These are phyloP conservation scores for Notothenia rossii DNA, from an alignment of 2,113 vertebrate genomes.

Conservation along the genomic window DNA sequence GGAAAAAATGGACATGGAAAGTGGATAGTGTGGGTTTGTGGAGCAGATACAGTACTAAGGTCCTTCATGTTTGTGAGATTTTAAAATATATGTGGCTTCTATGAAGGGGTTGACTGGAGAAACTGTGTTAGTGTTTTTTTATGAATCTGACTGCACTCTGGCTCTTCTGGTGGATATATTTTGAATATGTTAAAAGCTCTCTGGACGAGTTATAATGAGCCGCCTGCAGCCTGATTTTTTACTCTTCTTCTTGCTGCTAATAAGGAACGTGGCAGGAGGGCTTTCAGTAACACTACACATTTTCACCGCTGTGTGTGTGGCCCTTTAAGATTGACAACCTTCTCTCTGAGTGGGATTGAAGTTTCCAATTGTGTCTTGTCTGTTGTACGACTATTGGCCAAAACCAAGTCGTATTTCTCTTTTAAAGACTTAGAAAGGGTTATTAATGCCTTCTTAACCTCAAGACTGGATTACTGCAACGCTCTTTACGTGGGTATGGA, in stretches of 20 bases:
- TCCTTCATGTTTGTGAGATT: not conserved
- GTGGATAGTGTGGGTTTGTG: slow-evolving; percentile 21
- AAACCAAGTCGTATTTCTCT: too few relatives aligned
- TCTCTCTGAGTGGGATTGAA: not conserved
- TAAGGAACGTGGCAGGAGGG: slow-evolving; percentile 23
- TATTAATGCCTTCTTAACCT: too few relatives aligned
- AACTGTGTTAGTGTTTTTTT: slow-evolving; percentile 20
- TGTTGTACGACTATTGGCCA: not conserved
- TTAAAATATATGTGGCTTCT: not conserved
- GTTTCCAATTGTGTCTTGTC: not conserved
- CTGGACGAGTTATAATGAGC: slow-evolving; percentile 31
- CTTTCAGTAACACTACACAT: slow-evolving; percentile 2
- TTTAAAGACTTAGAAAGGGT: too few relatives aligned
- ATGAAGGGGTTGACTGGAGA: slow-evolving; percentile 15
- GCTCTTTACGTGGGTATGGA: too few relatives aligned
- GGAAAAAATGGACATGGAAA: not conserved
- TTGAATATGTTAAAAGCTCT: slow-evolving; percentile 47
- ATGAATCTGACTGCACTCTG: not conserved
- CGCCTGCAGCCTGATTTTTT: slow-evolving; percentile 41
- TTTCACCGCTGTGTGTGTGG: not conserved
- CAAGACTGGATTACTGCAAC: too few relatives aligned
- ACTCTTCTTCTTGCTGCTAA: slow-evolving; percentile 38
- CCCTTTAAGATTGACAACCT: not conserved
- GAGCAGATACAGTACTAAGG: not conserved
- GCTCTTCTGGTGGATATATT: slow-evolving; percentile 23